Evolutionary conservation across 2,113 vertebrate species (phyloP).

Genomic region (Atlantisia rogersi): DNA sequence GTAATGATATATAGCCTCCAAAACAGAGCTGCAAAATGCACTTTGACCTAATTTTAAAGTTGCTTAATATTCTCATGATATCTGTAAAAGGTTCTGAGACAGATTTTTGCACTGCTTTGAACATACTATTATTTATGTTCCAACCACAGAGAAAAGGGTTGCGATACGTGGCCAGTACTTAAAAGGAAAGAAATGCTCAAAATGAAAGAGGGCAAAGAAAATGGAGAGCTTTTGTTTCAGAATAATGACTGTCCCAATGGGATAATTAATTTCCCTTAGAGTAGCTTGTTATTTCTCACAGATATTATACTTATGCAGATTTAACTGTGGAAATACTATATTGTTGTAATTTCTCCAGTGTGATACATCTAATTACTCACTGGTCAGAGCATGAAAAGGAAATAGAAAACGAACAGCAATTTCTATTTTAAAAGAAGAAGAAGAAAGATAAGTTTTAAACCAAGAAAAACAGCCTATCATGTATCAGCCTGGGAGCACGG

Average conservation of each 20-base stretch:
- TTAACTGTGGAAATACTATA: conserved; percentile 32
- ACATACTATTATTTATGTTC: conserved; percentile 15
- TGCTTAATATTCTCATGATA: conserved; percentile 22
- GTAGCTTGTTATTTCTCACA: conserved; percentile 42
- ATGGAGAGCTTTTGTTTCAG: not conserved
- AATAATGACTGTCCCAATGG: conserved; percentile 6
- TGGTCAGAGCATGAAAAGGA: conserved; percentile 9
- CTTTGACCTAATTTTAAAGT: conserved; percentile 33
- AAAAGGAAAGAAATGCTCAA: not conserved
- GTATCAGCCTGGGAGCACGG: not conserved
- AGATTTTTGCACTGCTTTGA: conserved; percentile 11
- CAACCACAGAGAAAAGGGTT: not conserved
- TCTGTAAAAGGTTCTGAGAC: not conserved
- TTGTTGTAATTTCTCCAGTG: not conserved
- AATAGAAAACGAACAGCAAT: not conserved
- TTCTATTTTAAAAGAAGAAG: not conserved
- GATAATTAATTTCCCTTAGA: conserved; percentile 57
- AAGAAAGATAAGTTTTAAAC: not conserved
- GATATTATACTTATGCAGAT: conserved; percentile 45
- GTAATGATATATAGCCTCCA: not conserved
- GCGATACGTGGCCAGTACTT: not conserved
- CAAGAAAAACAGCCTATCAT: not conserved
- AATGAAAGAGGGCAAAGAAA: not conserved
- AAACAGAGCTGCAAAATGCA: not conserved
- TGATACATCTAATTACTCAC: conserved; percentile 39